phyloP scores from a whole-genome alignment of 2,113 vertebrate genomes.

The western clawed frog (Xenopus tropicalis) region UCB_Xtro_10.0 CM004444.2:172753501-172754000 shows the following conservation, averaged over 20 bases:
- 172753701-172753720: no score
- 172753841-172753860: neutral
- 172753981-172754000: neutral
- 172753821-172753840: neutral
- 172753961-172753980: slow-evolving; percentile 28
- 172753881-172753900: neutral
- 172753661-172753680: no score
- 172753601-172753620: no score
- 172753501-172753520: no score
- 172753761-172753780: neutral
- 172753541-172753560: no score
- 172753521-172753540: no score
- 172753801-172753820: neutral
- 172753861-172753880: neutral
- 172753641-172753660: no score
- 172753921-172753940: slow-evolving; percentile 4
- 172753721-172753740: neutral
- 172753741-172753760: slow-evolving; percentile 4
- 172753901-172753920: no score
- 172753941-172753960: slow-evolving; percentile 9
- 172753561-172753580: no score
- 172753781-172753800: neutral
- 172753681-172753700: no score
- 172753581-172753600: no score
- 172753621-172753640: no score